Evolutionary conservation across 1,140 invertebrate genomes (phyloP).

Genomic region (Drosophila sp.): DNA sequence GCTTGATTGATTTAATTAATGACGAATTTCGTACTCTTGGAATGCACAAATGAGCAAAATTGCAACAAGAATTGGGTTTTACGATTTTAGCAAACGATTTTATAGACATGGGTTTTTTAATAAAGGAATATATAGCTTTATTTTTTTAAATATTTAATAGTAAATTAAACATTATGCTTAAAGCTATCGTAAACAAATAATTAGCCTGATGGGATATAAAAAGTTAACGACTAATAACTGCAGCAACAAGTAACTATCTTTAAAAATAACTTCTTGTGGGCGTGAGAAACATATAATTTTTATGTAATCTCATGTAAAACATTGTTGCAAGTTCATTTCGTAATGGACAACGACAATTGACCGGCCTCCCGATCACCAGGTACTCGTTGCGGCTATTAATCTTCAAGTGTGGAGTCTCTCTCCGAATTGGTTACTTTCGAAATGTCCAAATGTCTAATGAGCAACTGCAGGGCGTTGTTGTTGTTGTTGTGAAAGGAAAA

Average conservation of each 20-base stretch:
- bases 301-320: slow-evolving; percentile 10
- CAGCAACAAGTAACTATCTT: no score
- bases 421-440: slow-evolving; percentile 66
- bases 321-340: slow-evolving; percentile 48
- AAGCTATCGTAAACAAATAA: no score
- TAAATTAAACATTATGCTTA: no score
- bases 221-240: no score
- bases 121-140: no score
- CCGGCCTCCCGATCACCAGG: slow-evolving; percentile 25
- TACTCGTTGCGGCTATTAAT: slow-evolving; percentile 57
- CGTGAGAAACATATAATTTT: slow-evolving; percentile 16
- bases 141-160: no score
- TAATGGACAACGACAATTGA: slow-evolving; percentile 31
- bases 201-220: no score
- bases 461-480: slow-evolving; percentile 66
- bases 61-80: not conserved
- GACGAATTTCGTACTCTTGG: slow-evolving; percentile 38
- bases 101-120: no score
- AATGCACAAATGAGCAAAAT: slow-evolving; percentile 58
- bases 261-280: no score
- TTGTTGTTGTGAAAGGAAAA: slow-evolving; percentile 72
- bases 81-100: no score
- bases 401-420: slow-evolving; percentile 42
- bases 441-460: slow-evolving; percentile 62
- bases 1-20: slow-evolving; percentile 53